A percentile compares a stretch with the other conserved stretches of the same genome.
Conservation (phyloP, 37 sponge, comb jelly and placozoan species). For the Lycopodina hypogea region DNA sequence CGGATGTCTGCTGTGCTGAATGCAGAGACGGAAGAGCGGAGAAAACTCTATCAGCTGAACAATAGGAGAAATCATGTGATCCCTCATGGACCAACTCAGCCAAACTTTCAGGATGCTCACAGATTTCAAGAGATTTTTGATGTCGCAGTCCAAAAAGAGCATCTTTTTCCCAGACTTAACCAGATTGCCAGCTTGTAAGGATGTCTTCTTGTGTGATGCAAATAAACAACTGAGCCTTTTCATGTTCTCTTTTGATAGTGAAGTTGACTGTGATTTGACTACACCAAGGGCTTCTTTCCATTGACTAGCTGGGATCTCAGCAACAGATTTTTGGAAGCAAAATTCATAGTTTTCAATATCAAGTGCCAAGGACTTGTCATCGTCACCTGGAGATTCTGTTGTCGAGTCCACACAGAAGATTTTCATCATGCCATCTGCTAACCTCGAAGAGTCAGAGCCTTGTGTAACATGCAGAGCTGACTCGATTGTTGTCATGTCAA, state of each 20-base stretch:
- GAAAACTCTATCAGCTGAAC: constrained; percentile 53
- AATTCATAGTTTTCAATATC: too few relatives aligned
- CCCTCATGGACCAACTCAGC: constrained; percentile 38
- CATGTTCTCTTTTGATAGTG: constrained; percentile 3
- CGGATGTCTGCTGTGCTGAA: constrained; percentile 61
- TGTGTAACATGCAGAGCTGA: too few relatives aligned
- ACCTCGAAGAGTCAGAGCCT: not conserved
- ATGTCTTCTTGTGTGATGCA: not conserved
- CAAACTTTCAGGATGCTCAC: constrained; percentile 35
- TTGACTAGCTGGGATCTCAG: not conserved
- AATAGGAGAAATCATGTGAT: constrained; percentile 26
- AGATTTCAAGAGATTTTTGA: constrained; percentile 9
- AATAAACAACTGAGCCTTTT: not conserved
- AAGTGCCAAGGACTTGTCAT: too few relatives aligned
- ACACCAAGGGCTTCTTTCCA: constrained; percentile 28
- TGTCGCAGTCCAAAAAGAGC: not conserved
- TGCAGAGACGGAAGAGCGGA: constrained; percentile 45
- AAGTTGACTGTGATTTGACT: not conserved
- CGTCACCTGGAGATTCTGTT: too few relatives aligned
- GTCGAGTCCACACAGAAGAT: too few relatives aligned
- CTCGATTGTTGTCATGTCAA: too few relatives aligned
- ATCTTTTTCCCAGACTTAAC: not conserved
- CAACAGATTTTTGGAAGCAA: not conserved
- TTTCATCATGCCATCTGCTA: too few relatives aligned
- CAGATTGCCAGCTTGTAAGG: not conserved